A percentile compares a stretch with the other conserved stretches of the same genome.
These are phyloP conservation scores for Caretta caretta DNA, from an alignment of 2,113 vertebrate genomes.

Conservation along the genomic window DNA sequence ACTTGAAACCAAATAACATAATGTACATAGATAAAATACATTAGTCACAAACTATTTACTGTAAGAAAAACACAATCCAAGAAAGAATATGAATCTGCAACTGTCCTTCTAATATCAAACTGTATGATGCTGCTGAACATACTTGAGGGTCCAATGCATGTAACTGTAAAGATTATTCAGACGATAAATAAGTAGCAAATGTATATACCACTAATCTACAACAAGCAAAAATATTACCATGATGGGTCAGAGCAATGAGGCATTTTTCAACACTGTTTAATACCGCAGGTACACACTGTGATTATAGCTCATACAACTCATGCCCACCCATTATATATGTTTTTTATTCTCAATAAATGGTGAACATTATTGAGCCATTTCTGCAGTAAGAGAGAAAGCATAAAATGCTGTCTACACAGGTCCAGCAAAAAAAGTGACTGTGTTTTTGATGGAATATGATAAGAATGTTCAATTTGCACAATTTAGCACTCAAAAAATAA, in stretches of 20 bases:
- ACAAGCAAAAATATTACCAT: neutral
- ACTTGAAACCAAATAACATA: neutral
- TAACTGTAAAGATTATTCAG: neutral
- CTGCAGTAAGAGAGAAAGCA: neutral
- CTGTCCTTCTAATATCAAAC: neutral
- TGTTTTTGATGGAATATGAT: neutral
- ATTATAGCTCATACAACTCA: neutral
- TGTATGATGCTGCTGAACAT: fast-evolving
- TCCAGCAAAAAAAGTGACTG: neutral
- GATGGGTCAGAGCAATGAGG: neutral
- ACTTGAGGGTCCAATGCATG: neutral
- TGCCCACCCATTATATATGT: neutral
- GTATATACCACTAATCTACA: neutral
- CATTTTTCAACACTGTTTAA: neutral
- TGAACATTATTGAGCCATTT: neutral
- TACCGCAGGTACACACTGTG: neutral
- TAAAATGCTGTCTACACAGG: neutral
- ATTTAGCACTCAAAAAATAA: neutral
- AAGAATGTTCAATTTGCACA: conserved; percentile 14
- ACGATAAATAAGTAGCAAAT: conserved; percentile 8
- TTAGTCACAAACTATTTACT: neutral
- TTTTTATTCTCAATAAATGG: neutral
- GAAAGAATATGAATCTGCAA: neutral
- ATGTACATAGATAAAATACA: neutral
- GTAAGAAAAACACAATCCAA: neutral